Evolutionary conservation across 2,888 invertebrate species (phyloP), one percentile per base, ranked within the genome.

Genomic region (Lobophora halterata): DNA sequence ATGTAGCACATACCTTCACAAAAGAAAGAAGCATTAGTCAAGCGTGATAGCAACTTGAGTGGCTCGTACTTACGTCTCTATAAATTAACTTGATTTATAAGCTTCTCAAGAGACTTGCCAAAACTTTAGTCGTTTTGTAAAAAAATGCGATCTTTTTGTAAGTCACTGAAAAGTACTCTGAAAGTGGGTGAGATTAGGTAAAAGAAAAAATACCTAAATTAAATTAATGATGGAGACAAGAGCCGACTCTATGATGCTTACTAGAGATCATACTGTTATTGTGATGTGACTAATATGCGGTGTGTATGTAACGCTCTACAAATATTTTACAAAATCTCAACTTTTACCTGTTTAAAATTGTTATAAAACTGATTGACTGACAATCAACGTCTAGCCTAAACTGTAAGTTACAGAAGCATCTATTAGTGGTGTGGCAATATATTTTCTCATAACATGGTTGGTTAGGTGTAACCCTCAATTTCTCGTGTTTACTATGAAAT

Each of bases 71-170:
- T 59, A 75, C 77, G 73, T 80, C 77, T 80, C 74, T 71, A 79
- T 82, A 81, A 81, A 81, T 82, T 81, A 77, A 75, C 70, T 74
- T 81, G 81, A 83, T 82, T 83, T 83, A 83, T 82, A 69, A 61
- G 62, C 62, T 61, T 60, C 71, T 79, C 66, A 66, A 65, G 71
- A 66, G 68, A 61, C 61, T 61, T 54, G 58, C 56, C 58, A 55
- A 63, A 82, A 82, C 69, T 82, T 81, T 75, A 73, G 75, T 69
- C 79, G 68, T 80, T 75, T 71, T 34, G 40, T 14, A 55, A 69
- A 75, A 77, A 74, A 79, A 74, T 74, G 62, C 69, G 71, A 71
- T 30, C 36, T 30, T 29, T 6, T 76, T 77, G 16, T 16, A 19
- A 31, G 25, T 24, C 16, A 11, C 27, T 28, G 9, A 10, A 26